A percentile compares a stretch with the other conserved stretches of the same genome.
These are phyloP conservation scores for Melieria omissa DNA, from an alignment of 2,888 invertebrate species.

Conservation along the genomic window DNA sequence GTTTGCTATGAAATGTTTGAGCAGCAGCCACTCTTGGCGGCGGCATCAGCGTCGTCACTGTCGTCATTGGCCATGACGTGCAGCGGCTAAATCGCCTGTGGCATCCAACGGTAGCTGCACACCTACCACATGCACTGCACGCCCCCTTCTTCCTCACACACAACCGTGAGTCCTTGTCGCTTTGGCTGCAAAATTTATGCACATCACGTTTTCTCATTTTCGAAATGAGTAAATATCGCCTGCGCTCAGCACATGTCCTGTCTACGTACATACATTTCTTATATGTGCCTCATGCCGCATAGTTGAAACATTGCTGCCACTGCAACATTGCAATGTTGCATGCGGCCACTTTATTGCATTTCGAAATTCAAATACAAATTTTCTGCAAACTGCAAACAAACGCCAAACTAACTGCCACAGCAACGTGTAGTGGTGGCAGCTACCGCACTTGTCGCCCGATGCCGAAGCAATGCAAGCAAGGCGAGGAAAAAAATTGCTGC, in stretches of 20 bases:
- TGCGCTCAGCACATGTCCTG: constrained; percentile 45
- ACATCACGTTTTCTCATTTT: constrained; percentile 64
- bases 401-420: not conserved
- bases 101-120: no score
- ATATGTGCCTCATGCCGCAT: no score
- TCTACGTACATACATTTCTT: not conserved
- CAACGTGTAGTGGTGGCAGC: constrained; percentile 14
- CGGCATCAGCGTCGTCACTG: not conserved
- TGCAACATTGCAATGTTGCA: not conserved
- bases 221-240: constrained; percentile 65
- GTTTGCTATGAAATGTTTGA: not conserved
- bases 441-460: not conserved
- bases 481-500: constrained; percentile 2
- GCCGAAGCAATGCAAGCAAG: not conserved
- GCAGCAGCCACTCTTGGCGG: not conserved
- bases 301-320: constrained; percentile 10
- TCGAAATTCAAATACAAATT: no score
- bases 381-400: no score
- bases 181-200: constrained; percentile 55
- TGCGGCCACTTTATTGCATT: no score
- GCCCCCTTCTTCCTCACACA: no score
- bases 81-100: no score
- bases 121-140: no score
- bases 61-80: not conserved
- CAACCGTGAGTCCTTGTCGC: no score